Evolutionary conservation across 2,797 vertebrate genomes (phyloP).

Genomic region (Danio albolineatus): DNA sequence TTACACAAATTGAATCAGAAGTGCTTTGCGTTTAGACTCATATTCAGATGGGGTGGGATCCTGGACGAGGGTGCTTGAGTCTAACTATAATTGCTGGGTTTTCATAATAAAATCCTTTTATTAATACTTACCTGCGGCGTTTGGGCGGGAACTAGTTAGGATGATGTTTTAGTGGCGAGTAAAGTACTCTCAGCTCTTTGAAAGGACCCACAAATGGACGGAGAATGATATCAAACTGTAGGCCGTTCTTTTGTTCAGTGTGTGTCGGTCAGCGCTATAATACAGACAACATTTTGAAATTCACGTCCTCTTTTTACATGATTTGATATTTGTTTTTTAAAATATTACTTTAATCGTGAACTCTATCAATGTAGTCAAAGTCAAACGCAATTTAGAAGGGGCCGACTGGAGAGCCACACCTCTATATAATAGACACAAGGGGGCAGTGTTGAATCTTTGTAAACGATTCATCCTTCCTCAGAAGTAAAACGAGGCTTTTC

Average conservation of each 20-base stretch:
- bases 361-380: neutral
- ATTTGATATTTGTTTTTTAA: too few species aligned
- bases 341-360: too few species aligned
- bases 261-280: neutral
- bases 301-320: too few species aligned
- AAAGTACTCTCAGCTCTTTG: conserved; percentile 28
- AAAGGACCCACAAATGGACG: conserved; percentile 30
- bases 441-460: conserved; percentile 69
- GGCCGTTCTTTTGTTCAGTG: neutral
- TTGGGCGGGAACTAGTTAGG: conserved; percentile 16
- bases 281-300: neutral
- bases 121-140: conserved; percentile 41
- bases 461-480: neutral
- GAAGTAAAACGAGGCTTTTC: neutral
- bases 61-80: conserved; percentile 64
- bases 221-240: conserved; percentile 24
- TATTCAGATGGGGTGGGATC: conserved; percentile 67
- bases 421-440: conserved; percentile 62
- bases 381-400: neutral
- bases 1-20: conserved; percentile 70
- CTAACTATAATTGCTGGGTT: conserved; percentile 57
- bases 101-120: conserved; percentile 52
- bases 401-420: neutral
- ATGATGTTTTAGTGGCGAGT: conserved; percentile 35
- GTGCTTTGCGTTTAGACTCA: conserved; percentile 74